Percentiles rank a stretch among this genome's conserved stretches.
phyloP scores from a whole-genome alignment of 2,888 invertebrate genomes.

The Drepana falcataria region DNA sequence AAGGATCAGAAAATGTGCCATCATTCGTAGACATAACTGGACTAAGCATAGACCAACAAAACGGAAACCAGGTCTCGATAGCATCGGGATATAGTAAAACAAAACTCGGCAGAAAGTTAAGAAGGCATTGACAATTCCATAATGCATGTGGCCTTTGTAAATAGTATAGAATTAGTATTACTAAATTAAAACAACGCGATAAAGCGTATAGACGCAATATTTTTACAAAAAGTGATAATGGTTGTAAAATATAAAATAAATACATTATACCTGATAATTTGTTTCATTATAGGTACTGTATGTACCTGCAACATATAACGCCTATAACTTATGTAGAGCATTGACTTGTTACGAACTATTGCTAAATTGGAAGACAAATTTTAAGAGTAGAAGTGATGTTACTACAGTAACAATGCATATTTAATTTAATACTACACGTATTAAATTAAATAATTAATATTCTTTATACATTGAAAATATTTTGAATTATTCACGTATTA shows the following conservation, averaged over 20 bases:
- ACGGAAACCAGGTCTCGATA: conserved; percentile 64
- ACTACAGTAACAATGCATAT: too few relatives aligned
- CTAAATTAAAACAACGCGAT: conserved; percentile 71
- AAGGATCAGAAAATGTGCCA: conserved; percentile 74
- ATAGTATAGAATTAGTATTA: conserved; percentile 71
- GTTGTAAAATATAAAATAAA: conserved; percentile 73
- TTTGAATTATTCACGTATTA: too few relatives aligned
- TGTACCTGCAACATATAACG: not conserved
- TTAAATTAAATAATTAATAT: too few relatives aligned
- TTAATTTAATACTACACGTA: too few relatives aligned
- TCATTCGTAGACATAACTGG: conserved; percentile 72
- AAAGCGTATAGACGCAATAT: conserved; percentile 64
- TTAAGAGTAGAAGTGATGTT: too few relatives aligned
- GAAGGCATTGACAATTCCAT: conserved; percentile 54
- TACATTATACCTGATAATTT: conserved; percentile 32
- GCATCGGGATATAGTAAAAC: conserved; percentile 76
- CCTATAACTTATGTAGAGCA: not conserved
- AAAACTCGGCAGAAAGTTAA: conserved; percentile 68
- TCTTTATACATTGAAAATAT: too few relatives aligned
- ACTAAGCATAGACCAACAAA: conserved; percentile 56
- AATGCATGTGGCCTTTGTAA: conserved; percentile 57
- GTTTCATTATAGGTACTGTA: conserved; percentile 15
- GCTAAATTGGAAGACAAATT: too few relatives aligned
- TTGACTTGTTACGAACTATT: not conserved
- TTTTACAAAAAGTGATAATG: conserved; percentile 67